Base-by-base conservation (phyloP, 2,888 invertebrate genomes). In the Zele albiditarsus region DNA sequence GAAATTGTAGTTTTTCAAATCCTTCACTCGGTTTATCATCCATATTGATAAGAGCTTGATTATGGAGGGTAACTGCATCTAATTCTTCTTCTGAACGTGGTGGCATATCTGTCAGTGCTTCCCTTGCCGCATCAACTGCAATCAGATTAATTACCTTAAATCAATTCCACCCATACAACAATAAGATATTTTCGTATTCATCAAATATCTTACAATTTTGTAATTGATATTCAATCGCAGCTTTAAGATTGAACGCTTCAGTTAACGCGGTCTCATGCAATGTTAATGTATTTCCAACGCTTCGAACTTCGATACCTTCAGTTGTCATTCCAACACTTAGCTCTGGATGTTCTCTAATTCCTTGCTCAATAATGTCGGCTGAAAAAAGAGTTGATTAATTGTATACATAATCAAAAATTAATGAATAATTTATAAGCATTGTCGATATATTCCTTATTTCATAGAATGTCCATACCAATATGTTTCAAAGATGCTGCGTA, bases 181-280 rank as follows among this genome's bases (percentile, higher is more conserved):
- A 42, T 42, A 42, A 62, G 38, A 38, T 2, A 58, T 73, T 42
- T 53, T 27, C 20, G 6, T n/a, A 12, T 72, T 1, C 16, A 8
- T 38, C 46, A 28, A 25, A 25, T 73, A 16, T 16, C 12, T 31
- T 90, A 92, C 95, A 91, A 88, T 97, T 96, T 88, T 95, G 95
- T 69, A 96, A 92, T 88, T 98, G 97, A 90, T 97, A 99, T 90
- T 99, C 98, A 83, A 99, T 97, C 4, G 99, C 99, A 12, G 99
- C 98, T 91, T 99, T 99, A 27, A 99, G 91, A 90, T 99, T 99
- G 86, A 99, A 97, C 0, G 99, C 98, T 90, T 99, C 99, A 14
- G 99, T 97, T 3, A 99, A 92, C 25, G 98, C 98, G 3, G 99
- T 98, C 89, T 98, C 95, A 85, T 99, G 98, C 75, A 99, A 91